phyloP scores from a whole-genome alignment of 1,140 invertebrate genomes.

The Papilio xuthus region DNA sequence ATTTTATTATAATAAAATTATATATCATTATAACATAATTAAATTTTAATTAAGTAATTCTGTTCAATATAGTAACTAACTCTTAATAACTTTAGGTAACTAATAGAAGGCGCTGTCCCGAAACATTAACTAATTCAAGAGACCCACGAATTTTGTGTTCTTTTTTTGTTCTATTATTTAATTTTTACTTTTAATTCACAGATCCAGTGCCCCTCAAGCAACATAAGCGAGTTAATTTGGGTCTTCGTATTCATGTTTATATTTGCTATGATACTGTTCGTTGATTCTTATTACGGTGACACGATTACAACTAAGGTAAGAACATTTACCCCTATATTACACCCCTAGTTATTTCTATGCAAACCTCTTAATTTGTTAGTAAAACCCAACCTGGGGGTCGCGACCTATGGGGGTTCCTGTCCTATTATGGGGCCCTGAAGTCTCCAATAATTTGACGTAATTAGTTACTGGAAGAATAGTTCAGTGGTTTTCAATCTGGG shows the following conservation, averaged over 20 bases:
- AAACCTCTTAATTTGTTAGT: not conserved
- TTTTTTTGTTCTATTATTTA: too few species aligned
- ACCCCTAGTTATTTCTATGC: not conserved
- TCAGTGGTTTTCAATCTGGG: too few species aligned
- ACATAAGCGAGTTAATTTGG: slow-evolving; percentile 50
- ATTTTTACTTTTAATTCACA: too few species aligned
- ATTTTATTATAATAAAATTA: not conserved
- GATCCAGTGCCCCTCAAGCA: slow-evolving; percentile 51
- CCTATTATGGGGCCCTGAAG: not conserved
- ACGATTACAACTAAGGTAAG: slow-evolving; percentile 54
- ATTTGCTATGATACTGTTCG: slow-evolving; percentile 48
- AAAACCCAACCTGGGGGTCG: not conserved
- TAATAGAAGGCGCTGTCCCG: too few species aligned
- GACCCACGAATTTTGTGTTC: too few species aligned
- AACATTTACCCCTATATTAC: not conserved
- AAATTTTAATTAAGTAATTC: not conserved
- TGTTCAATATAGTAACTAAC: too few species aligned
- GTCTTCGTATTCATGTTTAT: slow-evolving; percentile 50
- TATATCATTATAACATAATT: not conserved
- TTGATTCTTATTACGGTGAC: slow-evolving; percentile 57
- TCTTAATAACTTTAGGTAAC: too few species aligned
- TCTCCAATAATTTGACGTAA: not conserved
- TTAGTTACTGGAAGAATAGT: too few species aligned
- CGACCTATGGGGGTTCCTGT: not conserved
- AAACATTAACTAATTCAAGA: too few species aligned